These are phyloP conservation scores for Drosophila seclusa DNA, from an alignment of 2,888 invertebrate genomes.

Conservation along the genomic window DNA sequence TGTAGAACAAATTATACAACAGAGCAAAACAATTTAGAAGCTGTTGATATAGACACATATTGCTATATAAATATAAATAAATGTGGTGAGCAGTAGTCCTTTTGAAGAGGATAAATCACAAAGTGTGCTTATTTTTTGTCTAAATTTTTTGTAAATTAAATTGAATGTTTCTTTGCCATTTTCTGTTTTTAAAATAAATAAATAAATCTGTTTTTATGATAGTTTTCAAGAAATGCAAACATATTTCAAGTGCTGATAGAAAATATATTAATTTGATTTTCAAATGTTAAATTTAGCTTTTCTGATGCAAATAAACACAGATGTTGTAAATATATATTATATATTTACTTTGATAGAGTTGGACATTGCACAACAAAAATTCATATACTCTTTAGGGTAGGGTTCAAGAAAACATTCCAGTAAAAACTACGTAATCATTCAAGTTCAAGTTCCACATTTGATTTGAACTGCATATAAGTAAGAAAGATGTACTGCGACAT, in stretches of 20 bases:
- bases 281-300: background rate
- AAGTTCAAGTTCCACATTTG: slow-evolving; percentile 1
- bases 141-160: background rate
- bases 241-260: background rate
- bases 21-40: background rate
- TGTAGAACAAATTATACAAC: background rate
- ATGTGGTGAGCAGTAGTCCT: background rate
- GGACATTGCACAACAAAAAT: background rate
- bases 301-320: background rate
- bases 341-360: background rate
- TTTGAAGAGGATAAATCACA: background rate
- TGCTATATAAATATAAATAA: background rate
- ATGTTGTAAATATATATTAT: background rate
- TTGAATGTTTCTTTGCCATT: background rate
- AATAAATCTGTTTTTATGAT: background rate
- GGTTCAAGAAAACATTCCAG: background rate
- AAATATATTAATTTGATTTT: background rate
- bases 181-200: background rate
- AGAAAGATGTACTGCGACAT: slow-evolving; percentile 6
- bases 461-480: slow-evolving; percentile 12
- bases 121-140: background rate
- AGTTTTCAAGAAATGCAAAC: background rate
- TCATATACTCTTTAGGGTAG: background rate
- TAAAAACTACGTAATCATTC: background rate
- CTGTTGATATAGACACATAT: background rate